Evolutionary conservation across 2,888 invertebrate species (phyloP).

Genomic region (Sarcophaga rosellei): DNA sequence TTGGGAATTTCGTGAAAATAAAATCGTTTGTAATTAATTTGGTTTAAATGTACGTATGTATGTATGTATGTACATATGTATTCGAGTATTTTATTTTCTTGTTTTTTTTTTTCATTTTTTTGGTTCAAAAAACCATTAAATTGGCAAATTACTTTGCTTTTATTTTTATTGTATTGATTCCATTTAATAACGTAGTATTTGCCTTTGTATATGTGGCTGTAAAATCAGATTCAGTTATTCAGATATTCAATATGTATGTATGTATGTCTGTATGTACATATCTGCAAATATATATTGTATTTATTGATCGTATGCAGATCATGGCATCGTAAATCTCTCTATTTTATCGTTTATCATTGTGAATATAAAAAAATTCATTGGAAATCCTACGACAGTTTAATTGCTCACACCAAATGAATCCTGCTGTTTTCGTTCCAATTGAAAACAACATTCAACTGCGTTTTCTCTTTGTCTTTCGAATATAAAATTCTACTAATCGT

Average conservation of each 20-base stretch:
- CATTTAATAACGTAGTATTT: background rate
- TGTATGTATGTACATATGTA: background rate
- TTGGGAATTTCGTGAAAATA: conserved; percentile 36
- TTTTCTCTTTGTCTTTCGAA: conserved; percentile 11
- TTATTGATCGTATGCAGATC: conserved; percentile 53
- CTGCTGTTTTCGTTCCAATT: conserved; percentile 40
- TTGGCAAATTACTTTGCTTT: conserved; percentile 61
- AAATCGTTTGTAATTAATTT: conserved; percentile 30
- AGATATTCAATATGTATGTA: background rate
- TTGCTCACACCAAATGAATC: conserved; percentile 55
- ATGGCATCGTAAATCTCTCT: conserved; percentile 56
- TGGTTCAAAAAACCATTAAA: conserved; percentile 57
- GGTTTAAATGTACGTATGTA: background rate
- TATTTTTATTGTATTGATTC: conserved; percentile 19
- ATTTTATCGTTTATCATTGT: conserved; percentile 62
- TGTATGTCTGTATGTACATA: background rate
- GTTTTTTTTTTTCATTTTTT: conserved; percentile 4
- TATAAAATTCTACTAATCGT: background rate
- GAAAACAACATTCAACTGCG: background rate
- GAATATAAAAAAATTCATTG: conserved; percentile 53
- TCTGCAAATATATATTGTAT: conserved; percentile 22
- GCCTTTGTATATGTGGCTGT: background rate
- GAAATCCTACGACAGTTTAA: conserved; percentile 60
- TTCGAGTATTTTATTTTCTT: conserved; percentile 19
- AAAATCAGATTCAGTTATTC: background rate